phyloP scores from a whole-genome alignment of 2,888 invertebrate species.

The Cryptophagus acutangulus region DNA sequence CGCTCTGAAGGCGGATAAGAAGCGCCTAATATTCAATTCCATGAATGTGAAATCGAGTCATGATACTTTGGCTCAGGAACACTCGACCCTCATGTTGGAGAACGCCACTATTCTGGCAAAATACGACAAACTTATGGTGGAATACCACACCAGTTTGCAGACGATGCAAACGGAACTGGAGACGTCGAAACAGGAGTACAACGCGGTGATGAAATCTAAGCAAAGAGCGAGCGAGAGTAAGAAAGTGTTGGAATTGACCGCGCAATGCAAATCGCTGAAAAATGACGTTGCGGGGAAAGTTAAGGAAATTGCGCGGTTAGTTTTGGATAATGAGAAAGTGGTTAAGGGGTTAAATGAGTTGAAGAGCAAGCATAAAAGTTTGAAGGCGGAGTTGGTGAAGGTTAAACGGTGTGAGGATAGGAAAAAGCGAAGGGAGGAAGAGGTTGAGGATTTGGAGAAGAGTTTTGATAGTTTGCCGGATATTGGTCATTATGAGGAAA shows the following conservation, averaged over 20 bases:
- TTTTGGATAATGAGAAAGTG: no score
- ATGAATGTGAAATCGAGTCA: constrained; percentile 20
- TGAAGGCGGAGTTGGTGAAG: not conserved
- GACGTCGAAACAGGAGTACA: no score
- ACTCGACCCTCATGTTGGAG: no score
- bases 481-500: not conserved
- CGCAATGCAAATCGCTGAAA: no score
- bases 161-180: no score
- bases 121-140: no score
- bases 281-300: no score
- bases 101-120: no score
- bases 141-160: no score
- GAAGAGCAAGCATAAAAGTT: not conserved
- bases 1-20: constrained; percentile 27
- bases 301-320: constrained; percentile 6
- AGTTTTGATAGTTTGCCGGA: not conserved
- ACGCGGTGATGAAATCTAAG: no score
- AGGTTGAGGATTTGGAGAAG: not conserved
- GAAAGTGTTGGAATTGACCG: no score
- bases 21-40: constrained; percentile 19
- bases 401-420: not conserved
- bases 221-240: no score
- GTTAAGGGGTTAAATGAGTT: not conserved
- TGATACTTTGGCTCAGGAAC: constrained; percentile 18
- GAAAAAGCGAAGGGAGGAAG: not conserved